Base-by-base conservation (phyloP, 2,888 invertebrate genomes). In the Drosophila pegasa region DNA sequence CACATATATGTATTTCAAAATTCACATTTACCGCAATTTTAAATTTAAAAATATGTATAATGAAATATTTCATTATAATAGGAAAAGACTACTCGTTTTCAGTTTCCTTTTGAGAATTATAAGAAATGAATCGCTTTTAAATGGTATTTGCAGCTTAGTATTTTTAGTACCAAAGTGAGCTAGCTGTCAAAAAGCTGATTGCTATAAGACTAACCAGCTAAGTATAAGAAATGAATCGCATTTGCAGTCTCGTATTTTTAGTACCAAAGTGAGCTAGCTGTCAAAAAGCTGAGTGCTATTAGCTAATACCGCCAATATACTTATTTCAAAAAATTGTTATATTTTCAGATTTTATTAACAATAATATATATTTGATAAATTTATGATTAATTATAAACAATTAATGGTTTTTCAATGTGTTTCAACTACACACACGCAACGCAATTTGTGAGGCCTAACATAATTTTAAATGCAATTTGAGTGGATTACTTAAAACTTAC, bases 401-500 rank as follows among this genome's bases (percentile, higher is more conserved):
- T n/a, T n/a, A n/a, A n/a, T n/a, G n/a, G n/a, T n/a, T n/a, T n/a
- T n/a, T n/a, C n/a, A n/a, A n/a, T n/a, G n/a, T n/a, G n/a, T n/a
- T 12, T 47, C 38, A 56, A 54, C 18, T 41, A 12, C n/a, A 14
- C 27, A 27, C 38, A 12, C n/a, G 12, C 27, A 27, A 43, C 50
- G 25, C 4, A 60, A 14, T 20, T 47, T 31, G 51, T 27, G 45
- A 45, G 27, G 16, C 18, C 22, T 8, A 43, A 40, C 10, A 47
- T 35, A 10, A 51, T 12, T 14, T 16, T 76, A 76, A 69, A 76
- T 73, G 72, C 76, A 59, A 22, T 41, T 27, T 18, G 29, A 43
- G 35, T 27, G 16, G 45, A 25, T 61, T 52, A 61, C 35, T 31
- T 41, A 38, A 6, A 27, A 55, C 16, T 35, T 25, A 35, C 35